phyloP scores from a whole-genome alignment of 2,888 invertebrate species.

The Dasypogon diadema region DNA sequence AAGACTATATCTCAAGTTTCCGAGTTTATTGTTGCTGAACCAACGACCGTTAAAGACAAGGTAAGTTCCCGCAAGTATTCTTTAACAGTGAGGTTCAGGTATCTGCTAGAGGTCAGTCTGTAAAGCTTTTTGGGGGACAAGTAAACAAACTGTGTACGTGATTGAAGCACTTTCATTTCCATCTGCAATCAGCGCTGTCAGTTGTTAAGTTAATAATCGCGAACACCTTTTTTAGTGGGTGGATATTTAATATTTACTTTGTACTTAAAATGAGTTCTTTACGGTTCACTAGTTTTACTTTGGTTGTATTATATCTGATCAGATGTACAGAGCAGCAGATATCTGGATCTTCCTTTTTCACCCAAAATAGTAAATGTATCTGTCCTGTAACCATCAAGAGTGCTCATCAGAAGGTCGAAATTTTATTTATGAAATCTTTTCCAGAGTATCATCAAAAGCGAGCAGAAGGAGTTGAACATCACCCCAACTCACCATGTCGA shows the following conservation, averaged over 20 bases:
- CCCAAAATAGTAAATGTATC: background rate
- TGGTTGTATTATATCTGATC: background rate
- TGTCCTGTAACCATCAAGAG: constrained; percentile 46
- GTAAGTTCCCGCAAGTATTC: background rate
- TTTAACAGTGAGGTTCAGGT: background rate
- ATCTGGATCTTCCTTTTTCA: constrained; percentile 3
- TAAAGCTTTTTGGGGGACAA: background rate
- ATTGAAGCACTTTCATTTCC: background rate
- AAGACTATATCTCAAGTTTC: constrained; percentile 30
- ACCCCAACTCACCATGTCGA: constrained; percentile 63
- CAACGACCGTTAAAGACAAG: background rate
- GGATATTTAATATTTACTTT: background rate
- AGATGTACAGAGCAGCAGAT: background rate
- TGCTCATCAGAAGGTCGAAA: no score
- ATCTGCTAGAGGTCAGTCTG: background rate
- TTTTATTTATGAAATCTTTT: constrained; percentile 47
- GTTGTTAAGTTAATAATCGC: background rate
- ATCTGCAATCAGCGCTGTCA: no score
- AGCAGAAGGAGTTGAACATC: constrained; percentile 65
- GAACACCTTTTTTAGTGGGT: background rate
- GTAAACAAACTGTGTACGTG: background rate
- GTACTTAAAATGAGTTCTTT: background rate
- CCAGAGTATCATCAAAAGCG: constrained; percentile 65
- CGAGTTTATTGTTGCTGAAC: background rate
- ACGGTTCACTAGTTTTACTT: background rate